Evolutionary conservation across 2,888 invertebrate species (phyloP), one percentile per base, ranked within the genome.

Genomic region (Microplitis deprimator): DNA sequence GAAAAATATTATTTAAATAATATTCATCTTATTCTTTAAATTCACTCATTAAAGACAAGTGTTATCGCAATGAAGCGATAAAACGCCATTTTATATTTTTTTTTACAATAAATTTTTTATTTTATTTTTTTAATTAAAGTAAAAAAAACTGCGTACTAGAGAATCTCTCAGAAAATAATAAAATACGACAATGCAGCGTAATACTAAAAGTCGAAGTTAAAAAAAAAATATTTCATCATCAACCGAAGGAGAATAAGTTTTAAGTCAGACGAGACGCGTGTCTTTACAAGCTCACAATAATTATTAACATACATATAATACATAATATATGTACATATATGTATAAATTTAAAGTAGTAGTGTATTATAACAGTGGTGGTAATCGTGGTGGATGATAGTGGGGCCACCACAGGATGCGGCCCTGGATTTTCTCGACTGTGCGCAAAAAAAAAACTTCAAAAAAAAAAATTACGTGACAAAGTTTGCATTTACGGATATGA

Each of bases 391-490:
- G 41, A 70, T 39, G 16, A 72, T 69, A 76, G 40, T 69, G 75
- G 81, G 81, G 81, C 86, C 85, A 86, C 85, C 84, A 86, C 82
- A 83, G 84, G 83, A 85, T 84, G 85, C 86, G 85, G 85, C 85
- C 85, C 87, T 85, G 87, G 74, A 60, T 77, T 68, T 62, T 77
- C 50, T 50, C 50, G 5, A 29, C 29, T 29, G 29, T 29, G 50
- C 50, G 50, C 50, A 50, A 50, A 50, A 50, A 50, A 29, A 50
- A 50, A 50, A 10, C 10, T 65, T 13, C 8, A 73, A 78, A 40
- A 72, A 77, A 75, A 74, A 73, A 76, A 72, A 72, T 64, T 76
- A 76, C 76, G 76, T 76, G 76, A 76, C 72, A 79, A 76, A 79
- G 76, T 79, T 79, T 79, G 77, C 79, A 79, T 79, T 77, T 75